Evolutionary conservation across 2,888 invertebrate genomes (phyloP).

Genomic region (Andricus curvator): DNA sequence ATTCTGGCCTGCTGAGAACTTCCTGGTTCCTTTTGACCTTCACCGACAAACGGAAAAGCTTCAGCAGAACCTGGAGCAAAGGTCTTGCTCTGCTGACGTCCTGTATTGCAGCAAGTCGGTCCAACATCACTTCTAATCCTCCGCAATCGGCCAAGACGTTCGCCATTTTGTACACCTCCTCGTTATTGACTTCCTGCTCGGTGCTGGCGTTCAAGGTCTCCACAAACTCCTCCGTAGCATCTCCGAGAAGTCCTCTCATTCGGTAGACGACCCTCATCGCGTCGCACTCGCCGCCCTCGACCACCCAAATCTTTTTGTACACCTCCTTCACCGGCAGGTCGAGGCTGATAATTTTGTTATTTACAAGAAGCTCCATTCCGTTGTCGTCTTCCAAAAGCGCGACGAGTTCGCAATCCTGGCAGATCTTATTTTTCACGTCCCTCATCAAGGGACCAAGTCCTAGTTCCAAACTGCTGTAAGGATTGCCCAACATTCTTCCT

Average conservation of each 20-base stretch:
- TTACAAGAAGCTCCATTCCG: conserved; percentile 98
- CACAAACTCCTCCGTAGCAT: conserved; percentile 99
- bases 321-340: conserved; percentile 97
- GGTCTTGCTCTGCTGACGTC: conserved; percentile 93
- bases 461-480: conserved; percentile 95
- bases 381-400: conserved; percentile 98
- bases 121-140: conserved; percentile 89
- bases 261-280: conserved; percentile 98
- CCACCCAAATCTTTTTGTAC: conserved; percentile 87
- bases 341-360: conserved; percentile 98
- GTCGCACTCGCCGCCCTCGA: conserved; percentile 94
- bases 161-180: conserved; percentile 95
- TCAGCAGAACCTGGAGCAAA: conserved; percentile 92
- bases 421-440: conserved; percentile 99
- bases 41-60: conserved; percentile 92
- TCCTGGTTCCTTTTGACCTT: conserved; percentile 94
- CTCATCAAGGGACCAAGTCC: conserved; percentile 98
- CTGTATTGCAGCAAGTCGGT: conserved; percentile 90
- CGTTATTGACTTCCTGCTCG: conserved; percentile 94
- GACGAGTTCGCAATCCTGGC: conserved; percentile 98
- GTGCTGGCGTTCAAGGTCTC: conserved; percentile 93
- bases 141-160: conserved; percentile 90
- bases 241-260: conserved; percentile 97
- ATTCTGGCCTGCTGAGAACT: conserved; percentile 91
- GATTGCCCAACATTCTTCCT: conserved; percentile 98